phyloP scores from a whole-genome alignment of 2,888 invertebrate genomes.

The Tachina grossa region DNA sequence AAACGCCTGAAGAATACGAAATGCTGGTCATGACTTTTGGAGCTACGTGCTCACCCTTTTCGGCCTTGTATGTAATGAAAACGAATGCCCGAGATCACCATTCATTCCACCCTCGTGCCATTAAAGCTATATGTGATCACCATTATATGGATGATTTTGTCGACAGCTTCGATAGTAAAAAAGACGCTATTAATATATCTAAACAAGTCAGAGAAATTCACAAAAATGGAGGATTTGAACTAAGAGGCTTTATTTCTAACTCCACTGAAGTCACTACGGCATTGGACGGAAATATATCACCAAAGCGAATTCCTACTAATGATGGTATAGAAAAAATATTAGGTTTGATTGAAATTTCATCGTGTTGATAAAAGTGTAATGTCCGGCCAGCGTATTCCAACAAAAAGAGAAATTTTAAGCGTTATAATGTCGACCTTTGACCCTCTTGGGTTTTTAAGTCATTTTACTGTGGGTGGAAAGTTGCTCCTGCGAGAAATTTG shows the following conservation, averaged over 20 bases:
- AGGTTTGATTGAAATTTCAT: conserved; percentile 19
- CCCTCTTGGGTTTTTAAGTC: too few species aligned
- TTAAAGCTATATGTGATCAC: conserved; percentile 53
- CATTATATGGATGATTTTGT: conserved; percentile 55
- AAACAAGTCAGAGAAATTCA: conserved; percentile 54
- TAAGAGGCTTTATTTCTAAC: conserved; percentile 59
- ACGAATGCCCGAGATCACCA: conserved; percentile 54
- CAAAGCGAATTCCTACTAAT: neutral
- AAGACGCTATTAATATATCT: conserved; percentile 50
- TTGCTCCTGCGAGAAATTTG: neutral
- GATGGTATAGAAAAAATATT: too few species aligned
- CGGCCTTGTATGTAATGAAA: conserved; percentile 61
- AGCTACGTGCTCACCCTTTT: conserved; percentile 71
- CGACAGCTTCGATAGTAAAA: conserved; percentile 30
- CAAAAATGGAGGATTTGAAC: conserved; percentile 59
- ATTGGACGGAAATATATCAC: conserved; percentile 21
- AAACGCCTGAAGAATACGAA: conserved; percentile 31
- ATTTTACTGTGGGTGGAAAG: too few species aligned
- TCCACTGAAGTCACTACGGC: conserved; percentile 41
- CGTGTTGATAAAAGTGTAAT: conserved; percentile 11
- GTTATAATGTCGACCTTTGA: too few species aligned
- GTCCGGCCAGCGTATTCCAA: neutral
- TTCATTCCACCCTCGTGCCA: conserved; percentile 36
- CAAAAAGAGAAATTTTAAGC: conserved; percentile 1
- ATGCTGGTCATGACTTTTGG: conserved; percentile 73